phyloP scores from a whole-genome alignment of 1,140 invertebrate species.

The Prorops nasuta region DNA sequence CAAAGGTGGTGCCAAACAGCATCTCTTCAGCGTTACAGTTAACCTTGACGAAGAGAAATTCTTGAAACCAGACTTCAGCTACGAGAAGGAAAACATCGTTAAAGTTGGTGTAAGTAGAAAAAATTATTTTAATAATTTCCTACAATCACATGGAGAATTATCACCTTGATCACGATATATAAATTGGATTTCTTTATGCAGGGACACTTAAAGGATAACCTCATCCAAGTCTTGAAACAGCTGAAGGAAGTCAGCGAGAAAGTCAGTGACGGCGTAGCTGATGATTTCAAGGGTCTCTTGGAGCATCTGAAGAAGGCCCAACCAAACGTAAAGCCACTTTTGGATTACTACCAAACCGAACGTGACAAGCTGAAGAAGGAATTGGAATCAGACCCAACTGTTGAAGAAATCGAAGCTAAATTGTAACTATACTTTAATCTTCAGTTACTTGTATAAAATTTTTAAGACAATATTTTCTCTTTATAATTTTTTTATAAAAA shows the following conservation, averaged over 20 bases:
- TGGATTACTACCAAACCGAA: constrained; percentile 61
- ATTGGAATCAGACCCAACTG: constrained; percentile 63
- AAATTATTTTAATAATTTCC: neutral
- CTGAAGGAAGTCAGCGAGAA: constrained; percentile 49
- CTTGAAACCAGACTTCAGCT: constrained; percentile 65
- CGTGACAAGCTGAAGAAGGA: constrained; percentile 64
- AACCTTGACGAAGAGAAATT: constrained; percentile 67
- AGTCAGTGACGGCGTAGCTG: constrained; percentile 39
- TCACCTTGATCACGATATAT: too few species aligned
- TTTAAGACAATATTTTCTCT: neutral
- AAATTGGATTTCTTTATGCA: too few species aligned
- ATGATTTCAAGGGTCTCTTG: constrained; percentile 44
- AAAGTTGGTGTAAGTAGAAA: constrained; percentile 37
- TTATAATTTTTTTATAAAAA: neutral
- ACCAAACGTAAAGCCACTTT: constrained; percentile 62
- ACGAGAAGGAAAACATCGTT: constrained; percentile 64
- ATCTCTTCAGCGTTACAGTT: constrained; percentile 61
- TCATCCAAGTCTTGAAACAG: constrained; percentile 38
- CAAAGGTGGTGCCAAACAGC: constrained; percentile 59
- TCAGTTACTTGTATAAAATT: neutral
- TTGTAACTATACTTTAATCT: constrained; percentile 57
- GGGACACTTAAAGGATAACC: neutral
- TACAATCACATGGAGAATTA: too few species aligned
- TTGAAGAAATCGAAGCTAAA: constrained; percentile 65
- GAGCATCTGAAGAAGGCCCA: constrained; percentile 59